Base-by-base conservation (phyloP, 1,140 invertebrate species). In the Pinna nobilis region DNA sequence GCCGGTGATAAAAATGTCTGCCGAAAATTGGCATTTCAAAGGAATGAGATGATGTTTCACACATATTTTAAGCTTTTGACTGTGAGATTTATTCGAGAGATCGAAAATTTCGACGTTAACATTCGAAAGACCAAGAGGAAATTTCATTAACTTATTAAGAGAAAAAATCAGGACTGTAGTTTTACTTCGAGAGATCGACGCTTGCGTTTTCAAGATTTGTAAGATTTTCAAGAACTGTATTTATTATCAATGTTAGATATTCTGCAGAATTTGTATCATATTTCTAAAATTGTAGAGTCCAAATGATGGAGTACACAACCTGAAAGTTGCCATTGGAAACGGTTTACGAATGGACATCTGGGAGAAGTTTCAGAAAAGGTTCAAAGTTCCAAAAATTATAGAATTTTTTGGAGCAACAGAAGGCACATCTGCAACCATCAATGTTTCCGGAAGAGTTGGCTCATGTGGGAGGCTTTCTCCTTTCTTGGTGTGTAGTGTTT, bases 361-460 rank as follows among this genome's bases (percentile, higher is more conserved):
- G 98, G 90, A 91, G 2, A 93, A 96, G 77, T 99, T 99, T 87
- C 91, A 94, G 35, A 37, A 68, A 11, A 91, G 98, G 65, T 98
- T 98, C 82, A 93, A 94, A 50, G 95, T 98, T 72, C 90, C 92
- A 9, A 89, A 92, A 69, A 95, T 98, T 30, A 92, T 92, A 1
- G 97, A 98, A 89, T 97, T 99, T 89, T 99, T 98, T 88, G 97
- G 96, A 18, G 96, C 97, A 7, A 98, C 97, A 0, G 97, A 99
- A 92, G 96, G 97, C 77, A 98, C 97, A 86, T 94, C 95, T 44
- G 97, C 97, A 86, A 95, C 87, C 15, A 75, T 88, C 78, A 84
- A 84, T 33, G 32, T 75, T 15, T 71, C 53, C 30, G 81, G 83
- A 30, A 74, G 65, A 47, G 33, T 60, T 23, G 82, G 82, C 50